Evolutionary conservation across 2,888 invertebrate species (phyloP).

Genomic region (Cephalotes varians): DNA sequence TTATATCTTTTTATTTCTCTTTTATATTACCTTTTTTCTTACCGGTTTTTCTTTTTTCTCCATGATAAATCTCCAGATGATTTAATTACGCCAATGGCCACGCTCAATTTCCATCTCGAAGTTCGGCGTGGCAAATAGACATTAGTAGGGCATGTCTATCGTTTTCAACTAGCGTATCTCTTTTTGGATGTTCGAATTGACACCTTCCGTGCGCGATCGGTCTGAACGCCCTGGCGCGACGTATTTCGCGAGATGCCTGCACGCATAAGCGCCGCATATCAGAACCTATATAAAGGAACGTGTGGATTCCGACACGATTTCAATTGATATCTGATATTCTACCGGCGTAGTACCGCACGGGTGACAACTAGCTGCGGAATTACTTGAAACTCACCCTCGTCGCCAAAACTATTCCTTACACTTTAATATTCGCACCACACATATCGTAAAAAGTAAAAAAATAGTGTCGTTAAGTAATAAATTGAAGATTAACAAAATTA

Average conservation of each 20-base stretch:
- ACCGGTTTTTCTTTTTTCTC: neutral
- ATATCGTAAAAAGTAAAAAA: neutral
- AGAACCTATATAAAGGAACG: constrained; percentile 73
- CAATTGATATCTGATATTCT: constrained; percentile 73
- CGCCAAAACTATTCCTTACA: neutral
- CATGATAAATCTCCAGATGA: neutral
- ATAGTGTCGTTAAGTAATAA: neutral
- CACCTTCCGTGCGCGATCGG: constrained; percentile 77
- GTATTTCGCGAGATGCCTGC: constrained; percentile 66
- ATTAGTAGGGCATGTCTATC: constrained; percentile 78
- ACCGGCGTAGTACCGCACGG: constrained; percentile 33
- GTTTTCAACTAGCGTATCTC: constrained; percentile 53
- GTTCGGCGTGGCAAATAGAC: constrained; percentile 71
- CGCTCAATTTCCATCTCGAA: constrained; percentile 11
- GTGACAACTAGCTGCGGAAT: constrained; percentile 53
- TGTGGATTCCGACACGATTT: constrained; percentile 61
- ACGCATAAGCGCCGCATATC: constrained; percentile 50
- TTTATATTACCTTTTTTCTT: neutral
- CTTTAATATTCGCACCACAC: neutral
- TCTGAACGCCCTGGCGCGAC: constrained; percentile 40
- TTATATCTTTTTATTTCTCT: neutral
- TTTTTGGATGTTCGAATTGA: constrained; percentile 78
- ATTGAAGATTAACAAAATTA: neutral
- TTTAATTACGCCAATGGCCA: neutral
- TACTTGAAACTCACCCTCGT: neutral